Evolutionary conservation across 2,888 invertebrate species (phyloP).

Genomic region (Gari tellinella): DNA sequence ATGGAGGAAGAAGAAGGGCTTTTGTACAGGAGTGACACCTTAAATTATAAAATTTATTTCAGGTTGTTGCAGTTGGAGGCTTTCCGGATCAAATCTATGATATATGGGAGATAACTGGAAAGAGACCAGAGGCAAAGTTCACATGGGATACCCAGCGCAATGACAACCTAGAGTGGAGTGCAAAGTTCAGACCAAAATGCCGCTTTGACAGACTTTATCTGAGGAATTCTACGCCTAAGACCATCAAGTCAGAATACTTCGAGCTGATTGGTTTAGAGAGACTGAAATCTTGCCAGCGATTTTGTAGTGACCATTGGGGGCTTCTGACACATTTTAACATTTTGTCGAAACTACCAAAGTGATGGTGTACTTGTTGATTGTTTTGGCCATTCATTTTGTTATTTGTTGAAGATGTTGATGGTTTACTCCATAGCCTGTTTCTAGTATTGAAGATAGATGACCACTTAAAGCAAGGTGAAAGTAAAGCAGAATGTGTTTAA

Average conservation of each 20-base stretch:
- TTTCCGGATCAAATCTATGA: constrained; percentile 85
- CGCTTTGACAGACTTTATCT: constrained; percentile 87
- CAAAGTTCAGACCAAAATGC: constrained; percentile 83
- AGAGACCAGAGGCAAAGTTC: constrained; percentile 85
- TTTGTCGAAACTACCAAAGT: constrained; percentile 58
- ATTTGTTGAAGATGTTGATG: too few species aligned
- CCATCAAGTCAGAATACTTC: constrained; percentile 85
- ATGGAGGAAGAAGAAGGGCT: too few species aligned
- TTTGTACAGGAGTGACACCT: too few species aligned
- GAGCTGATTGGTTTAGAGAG: constrained; percentile 86
- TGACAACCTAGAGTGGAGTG: constrained; percentile 85
- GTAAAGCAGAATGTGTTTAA: too few species aligned
- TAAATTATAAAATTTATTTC: too few species aligned
- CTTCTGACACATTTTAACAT: constrained; percentile 82
- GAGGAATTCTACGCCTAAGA: constrained; percentile 72
- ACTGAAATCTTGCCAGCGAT: constrained; percentile 85
- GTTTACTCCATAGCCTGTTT: too few species aligned
- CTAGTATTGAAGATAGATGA: too few species aligned
- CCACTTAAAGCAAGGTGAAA: too few species aligned
- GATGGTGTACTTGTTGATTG: background rate
- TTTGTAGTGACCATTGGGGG: constrained; percentile 87
- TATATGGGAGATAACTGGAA: constrained; percentile 86
- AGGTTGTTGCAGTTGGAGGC: constrained; percentile 83
- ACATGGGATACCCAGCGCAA: constrained; percentile 88
- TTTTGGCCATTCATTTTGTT: too few species aligned